Conservation (phyloP, 2,888 invertebrate species). For the Nomada fucata region DNA sequence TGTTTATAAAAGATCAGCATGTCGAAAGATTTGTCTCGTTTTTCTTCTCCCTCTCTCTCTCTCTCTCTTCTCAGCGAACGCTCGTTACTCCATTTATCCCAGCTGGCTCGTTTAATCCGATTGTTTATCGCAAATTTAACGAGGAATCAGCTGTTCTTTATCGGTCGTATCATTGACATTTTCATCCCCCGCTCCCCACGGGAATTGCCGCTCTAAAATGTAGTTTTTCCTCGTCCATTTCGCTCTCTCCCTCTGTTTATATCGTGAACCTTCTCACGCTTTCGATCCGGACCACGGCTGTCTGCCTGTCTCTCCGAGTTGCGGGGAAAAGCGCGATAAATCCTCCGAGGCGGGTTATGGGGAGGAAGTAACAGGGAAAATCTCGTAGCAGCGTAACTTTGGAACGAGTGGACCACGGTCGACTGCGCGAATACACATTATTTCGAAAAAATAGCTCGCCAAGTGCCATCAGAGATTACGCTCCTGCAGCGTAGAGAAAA, state of each 20-base stretch:
- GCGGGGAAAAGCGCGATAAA: conserved; percentile 37
- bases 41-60: too few species aligned
- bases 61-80: too few species aligned
- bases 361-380: conserved; percentile 34
- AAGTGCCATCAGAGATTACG: neutral
- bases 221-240: neutral
- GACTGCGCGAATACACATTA: neutral
- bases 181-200: neutral
- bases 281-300: conserved; percentile 3
- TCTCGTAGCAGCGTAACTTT: conserved; percentile 15
- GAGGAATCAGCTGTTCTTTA: conserved; percentile 27
- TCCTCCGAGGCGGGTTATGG: conserved; percentile 42
- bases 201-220: conserved; percentile 30
- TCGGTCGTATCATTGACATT: conserved; percentile 32
- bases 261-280: neutral
- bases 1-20: neutral
- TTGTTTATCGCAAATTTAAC: conserved; percentile 35
- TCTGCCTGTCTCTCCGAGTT: neutral
- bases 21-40: neutral
- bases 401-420: neutral
- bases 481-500: neutral
- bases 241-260: too few species aligned
- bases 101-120: conserved; percentile 1
- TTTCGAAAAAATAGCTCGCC: conserved; percentile 18
- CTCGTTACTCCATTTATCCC: conserved; percentile 17